These are phyloP conservation scores for Virgularia gustaviana DNA, from an alignment of 92 coral and sea anemone species.

Conservation along the genomic window DNA sequence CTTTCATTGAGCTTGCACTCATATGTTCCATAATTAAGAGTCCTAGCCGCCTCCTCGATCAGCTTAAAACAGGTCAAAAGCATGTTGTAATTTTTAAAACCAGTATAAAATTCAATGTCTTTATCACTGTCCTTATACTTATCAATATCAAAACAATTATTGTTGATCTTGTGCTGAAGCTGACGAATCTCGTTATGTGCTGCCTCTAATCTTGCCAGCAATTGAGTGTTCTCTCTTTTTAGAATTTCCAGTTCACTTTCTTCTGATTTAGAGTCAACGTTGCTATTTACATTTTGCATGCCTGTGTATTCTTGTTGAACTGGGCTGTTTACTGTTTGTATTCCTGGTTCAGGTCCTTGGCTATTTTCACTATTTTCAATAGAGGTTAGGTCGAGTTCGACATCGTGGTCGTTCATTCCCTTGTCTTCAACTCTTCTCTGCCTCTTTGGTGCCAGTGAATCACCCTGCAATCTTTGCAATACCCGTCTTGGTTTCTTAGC, in stretches of 20 bases:
- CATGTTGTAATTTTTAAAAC: slow-evolving; percentile 25
- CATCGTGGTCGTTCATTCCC: background rate
- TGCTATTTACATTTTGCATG: slow-evolving; percentile 5
- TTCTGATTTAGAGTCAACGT: no score
- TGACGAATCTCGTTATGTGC: slow-evolving; percentile 18
- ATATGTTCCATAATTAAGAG: slow-evolving; percentile 21
- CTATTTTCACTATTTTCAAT: background rate
- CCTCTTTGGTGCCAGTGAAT: slow-evolving; percentile 4
- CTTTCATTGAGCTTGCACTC: slow-evolving; percentile 25
- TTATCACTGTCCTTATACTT: slow-evolving; percentile 40
- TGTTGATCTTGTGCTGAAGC: slow-evolving; percentile 29
- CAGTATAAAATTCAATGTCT: slow-evolving; percentile 49
- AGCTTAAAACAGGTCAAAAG: slow-evolving; percentile 32
- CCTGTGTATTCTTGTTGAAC: slow-evolving; percentile 27
- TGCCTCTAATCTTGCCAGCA: slow-evolving; percentile 26
- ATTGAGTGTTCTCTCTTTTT: slow-evolving; percentile 10
- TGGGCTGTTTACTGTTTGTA: slow-evolving; percentile 11
- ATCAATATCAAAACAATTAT: slow-evolving; percentile 44
- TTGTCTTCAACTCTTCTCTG: slow-evolving; percentile 11
- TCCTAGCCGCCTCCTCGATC: slow-evolving; percentile 22
- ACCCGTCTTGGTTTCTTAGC: slow-evolving; percentile 20
- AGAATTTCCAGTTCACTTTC: slow-evolving; percentile 22
- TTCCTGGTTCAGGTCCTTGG: slow-evolving; percentile 39
- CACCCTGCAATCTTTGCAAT: background rate
- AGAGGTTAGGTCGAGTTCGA: slow-evolving; percentile 8